Base-by-base conservation (phyloP, 2,888 invertebrate species). In the Heterodera filipjevi region DNA sequence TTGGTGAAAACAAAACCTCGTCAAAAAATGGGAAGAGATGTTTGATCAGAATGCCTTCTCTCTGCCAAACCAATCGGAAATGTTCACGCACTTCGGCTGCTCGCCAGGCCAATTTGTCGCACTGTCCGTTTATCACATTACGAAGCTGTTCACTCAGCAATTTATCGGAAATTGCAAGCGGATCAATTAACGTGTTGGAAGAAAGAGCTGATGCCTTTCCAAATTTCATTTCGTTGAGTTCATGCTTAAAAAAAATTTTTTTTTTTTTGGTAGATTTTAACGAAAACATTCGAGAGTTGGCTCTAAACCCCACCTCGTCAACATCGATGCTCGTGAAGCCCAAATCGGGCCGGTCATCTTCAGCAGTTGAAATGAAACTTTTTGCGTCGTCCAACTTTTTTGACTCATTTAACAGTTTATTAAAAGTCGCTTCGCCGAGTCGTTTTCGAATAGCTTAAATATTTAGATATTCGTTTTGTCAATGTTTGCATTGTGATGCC, bases 41-140 rank as follows among this genome's bases (percentile, higher is more conserved):
- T 68, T 80, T 68, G 12, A 88, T 81, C 12, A 87, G 71, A 10
- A 93, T 92, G 66, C 92, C 91, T 86, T 96, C 94, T 83, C 93
- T 92, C 77, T 91, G 88, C 92, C 94, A 95, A 44, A 95, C 91
- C 71, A 92, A 90, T 39, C 93, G 92, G 83, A 96, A 91, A 86
- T 93, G 92, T n/a, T 92, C 89, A 53, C 89, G 88, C 1, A 89
- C 89, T 71, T 90, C 89, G 10, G 84, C 78, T 6, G 90, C 84
- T 44, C 84, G 77, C 85, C 85, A 85, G 14, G 78, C 79, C 70
- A 85, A 77, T 75, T 88, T 89, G 32, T 85, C 82, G 72, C 86
- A 86, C 12, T 81, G 80, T 72, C 87, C 87, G 35, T 66, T 79
- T 66, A 82, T 79, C n/a, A 88, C 85, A 8, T 82, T 82, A 49